A percentile compares a stretch with the other conserved stretches of the same genome.
These are phyloP conservation scores for Ericerus pela DNA, from an alignment of 1,140 invertebrate species.

Conservation along the genomic window DNA sequence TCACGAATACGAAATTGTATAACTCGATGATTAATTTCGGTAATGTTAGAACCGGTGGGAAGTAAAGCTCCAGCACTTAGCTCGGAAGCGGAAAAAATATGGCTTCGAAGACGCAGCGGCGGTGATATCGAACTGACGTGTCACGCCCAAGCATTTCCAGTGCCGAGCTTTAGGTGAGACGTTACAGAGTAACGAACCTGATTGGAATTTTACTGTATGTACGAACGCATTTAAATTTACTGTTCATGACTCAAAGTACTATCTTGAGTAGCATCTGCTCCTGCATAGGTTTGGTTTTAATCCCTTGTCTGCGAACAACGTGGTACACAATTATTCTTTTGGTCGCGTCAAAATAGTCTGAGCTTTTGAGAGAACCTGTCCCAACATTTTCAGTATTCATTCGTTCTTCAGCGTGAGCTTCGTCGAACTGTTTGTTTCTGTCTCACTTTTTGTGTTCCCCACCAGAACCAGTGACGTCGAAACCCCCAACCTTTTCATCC, in stretches of 20 bases:
- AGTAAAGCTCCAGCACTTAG: constrained; percentile 40
- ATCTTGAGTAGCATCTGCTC: too few relatives aligned
- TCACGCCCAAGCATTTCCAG: constrained; percentile 32
- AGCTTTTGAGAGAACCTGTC: neutral
- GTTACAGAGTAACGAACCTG: neutral
- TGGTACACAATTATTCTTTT: too few relatives aligned
- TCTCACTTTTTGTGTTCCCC: neutral
- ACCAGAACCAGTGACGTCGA: constrained; percentile 38
- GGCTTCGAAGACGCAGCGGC: constrained; percentile 21
- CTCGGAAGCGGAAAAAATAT: constrained; percentile 29
- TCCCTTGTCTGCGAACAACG: too few relatives aligned
- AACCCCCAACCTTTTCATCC: constrained; percentile 36
- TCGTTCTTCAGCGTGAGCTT: neutral
- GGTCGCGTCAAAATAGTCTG: too few relatives aligned
- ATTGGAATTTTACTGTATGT: neutral
- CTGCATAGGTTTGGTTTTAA: too few relatives aligned
- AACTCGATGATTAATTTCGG: too few relatives aligned
- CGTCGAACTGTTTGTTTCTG: neutral
- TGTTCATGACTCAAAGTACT: too few relatives aligned
- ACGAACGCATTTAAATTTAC: neutral
- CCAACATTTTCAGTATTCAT: neutral
- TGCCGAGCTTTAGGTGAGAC: constrained; percentile 35
- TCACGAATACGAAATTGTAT: too few relatives aligned
- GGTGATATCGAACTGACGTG: constrained; percentile 20
- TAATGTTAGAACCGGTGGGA: constrained; percentile 39